Percentiles rank a stretch among this genome's conserved stretches.
Evolutionary conservation across 2,113 vertebrate genomes (phyloP).

Genomic region (Psettodes erumei): DNA sequence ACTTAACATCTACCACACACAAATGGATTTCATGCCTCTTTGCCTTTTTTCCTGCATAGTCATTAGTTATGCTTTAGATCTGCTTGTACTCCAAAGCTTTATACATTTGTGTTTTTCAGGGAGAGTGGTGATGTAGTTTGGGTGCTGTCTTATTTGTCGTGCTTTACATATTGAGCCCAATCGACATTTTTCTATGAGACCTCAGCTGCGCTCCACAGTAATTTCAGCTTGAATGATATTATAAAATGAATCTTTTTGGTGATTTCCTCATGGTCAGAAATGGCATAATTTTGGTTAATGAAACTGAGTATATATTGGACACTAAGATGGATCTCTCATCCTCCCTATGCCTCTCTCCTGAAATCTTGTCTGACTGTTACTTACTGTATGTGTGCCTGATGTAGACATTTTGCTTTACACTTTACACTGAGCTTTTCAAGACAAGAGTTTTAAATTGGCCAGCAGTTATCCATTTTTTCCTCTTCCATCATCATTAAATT

Average conservation of each 20-base stretch:
- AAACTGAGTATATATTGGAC: constrained; percentile 3
- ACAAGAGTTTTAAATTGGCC: not conserved
- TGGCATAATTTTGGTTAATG: not conserved
- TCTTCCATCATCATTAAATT: not conserved
- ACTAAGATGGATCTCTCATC: not conserved
- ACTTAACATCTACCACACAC: constrained; percentile 64
- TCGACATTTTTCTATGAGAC: constrained; percentile 52
- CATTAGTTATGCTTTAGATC: constrained; percentile 45
- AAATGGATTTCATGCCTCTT: constrained; percentile 71
- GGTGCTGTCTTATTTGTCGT: constrained; percentile 27
- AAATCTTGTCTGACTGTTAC: not conserved
- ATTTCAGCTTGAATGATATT: constrained; percentile 52
- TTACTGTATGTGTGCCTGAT: not conserved
- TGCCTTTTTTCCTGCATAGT: constrained; percentile 45
- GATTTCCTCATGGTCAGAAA: not conserved
- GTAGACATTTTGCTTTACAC: not conserved
- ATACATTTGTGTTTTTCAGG: constrained; percentile 15
- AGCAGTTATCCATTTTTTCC: not conserved
- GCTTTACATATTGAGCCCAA: constrained; percentile 38
- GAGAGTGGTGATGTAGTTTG: constrained; percentile 1
- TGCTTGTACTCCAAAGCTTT: not conserved
- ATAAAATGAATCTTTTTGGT: too few species aligned
- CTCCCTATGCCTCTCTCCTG: not conserved
- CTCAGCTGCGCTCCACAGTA: constrained; percentile 62
- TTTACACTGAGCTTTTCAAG: not conserved